Evolutionary conservation across 2,797 vertebrate genomes (phyloP), one percentile per base, ranked within the genome.

Genomic region (Echiichthys vipera): DNA sequence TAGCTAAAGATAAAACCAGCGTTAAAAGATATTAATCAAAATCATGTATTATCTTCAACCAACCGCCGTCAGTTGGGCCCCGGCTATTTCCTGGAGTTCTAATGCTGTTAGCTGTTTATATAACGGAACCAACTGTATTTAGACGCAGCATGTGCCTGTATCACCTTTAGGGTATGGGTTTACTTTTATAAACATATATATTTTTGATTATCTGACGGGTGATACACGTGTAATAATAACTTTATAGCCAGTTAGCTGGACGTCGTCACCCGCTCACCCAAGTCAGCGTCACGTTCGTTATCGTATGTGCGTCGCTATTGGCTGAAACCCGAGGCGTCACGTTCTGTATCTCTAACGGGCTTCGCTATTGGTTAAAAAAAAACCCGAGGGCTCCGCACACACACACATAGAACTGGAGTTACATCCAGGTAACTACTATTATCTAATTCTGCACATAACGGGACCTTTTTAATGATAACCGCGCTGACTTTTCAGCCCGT

Each of bases 71-170:
- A 40, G 70, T 3, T 29, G 51, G 86, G 78, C 24, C 80, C 5
- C 0, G 82, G 6, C 78, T 83, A 88, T 70, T 85, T 80, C 56
- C 69, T 78, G 84, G 76, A 70, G 25, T 4, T 1, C 0, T 11
- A 25, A 18, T n/a, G 30, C 27, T 25, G n/a, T 2, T n/a, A 6
- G 6, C 9, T 18, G 11, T 70, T 45, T 51, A 30, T 8, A 2
- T n/a, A 62, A 56, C 43, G 29, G n/a, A 15, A 7, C 29, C 14
- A 3, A 5, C 17, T 22, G 2, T 43, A 3, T 30, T 55, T 25
- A 17, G 2, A 25, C 1, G 5, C 4, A 12, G 0, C 8, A 4
- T 3, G 5, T 9, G 1, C 0, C 22, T 1, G 0, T 17, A 4
- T 66, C 11, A 18, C 1, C 1, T n/a, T 22, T 11, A 4, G 5